phyloP scores from a whole-genome alignment of 2,888 invertebrate genomes.

The Epiblema foenella region DNA sequence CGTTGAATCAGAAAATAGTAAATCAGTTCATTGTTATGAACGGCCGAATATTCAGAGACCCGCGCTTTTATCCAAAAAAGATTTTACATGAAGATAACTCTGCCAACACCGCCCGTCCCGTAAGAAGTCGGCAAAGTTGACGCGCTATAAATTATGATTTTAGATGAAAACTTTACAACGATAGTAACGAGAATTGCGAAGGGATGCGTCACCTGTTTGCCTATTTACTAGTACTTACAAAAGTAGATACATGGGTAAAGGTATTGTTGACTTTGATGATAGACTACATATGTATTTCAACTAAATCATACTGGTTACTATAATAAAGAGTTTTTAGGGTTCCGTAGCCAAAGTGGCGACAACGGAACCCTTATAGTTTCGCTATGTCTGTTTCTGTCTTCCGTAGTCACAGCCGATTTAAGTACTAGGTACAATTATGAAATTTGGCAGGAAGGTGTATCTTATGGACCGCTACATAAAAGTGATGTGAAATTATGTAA shows the following conservation, averaged over 20 bases:
- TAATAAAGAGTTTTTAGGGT: too few relatives aligned
- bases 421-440: too few relatives aligned
- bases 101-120: constrained; percentile 36
- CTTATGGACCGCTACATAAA: too few relatives aligned
- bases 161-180: constrained; percentile 41
- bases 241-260: constrained; percentile 29
- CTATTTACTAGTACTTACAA: constrained; percentile 32
- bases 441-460: too few relatives aligned
- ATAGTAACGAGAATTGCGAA: constrained; percentile 33
- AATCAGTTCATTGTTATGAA: constrained; percentile 76
- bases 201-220: constrained; percentile 35
- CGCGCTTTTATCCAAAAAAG: constrained; percentile 60
- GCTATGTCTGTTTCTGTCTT: too few relatives aligned
- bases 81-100: constrained; percentile 64
- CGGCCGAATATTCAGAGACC: constrained; percentile 70
- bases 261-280: constrained; percentile 25
- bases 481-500: too few relatives aligned
- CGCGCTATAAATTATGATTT: constrained; percentile 22
- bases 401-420: too few relatives aligned
- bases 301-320: constrained; percentile 7
- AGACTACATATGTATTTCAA: constrained; percentile 10
- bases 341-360: too few relatives aligned
- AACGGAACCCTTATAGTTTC: too few relatives aligned
- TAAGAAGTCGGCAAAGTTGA: constrained; percentile 2
- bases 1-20: constrained; percentile 75